Conservation (phyloP, 2,888 invertebrate genomes). For the Dynastes hyllus region DNA sequence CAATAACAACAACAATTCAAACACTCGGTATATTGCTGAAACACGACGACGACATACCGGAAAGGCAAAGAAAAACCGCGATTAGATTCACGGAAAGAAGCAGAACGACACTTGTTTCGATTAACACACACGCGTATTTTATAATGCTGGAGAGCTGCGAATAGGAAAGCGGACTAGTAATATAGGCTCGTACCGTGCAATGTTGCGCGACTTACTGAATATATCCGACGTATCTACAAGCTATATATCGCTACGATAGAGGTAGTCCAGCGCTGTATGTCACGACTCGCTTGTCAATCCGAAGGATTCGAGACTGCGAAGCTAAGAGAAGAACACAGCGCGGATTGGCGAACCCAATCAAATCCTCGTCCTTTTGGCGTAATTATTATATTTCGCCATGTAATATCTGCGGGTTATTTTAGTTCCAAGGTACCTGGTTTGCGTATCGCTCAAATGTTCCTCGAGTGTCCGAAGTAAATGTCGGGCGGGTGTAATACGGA, state of each 20-base stretch:
- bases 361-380: not conserved
- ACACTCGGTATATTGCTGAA: not conserved
- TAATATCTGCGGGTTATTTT: not conserved
- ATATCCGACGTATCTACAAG: slow-evolving; percentile 7
- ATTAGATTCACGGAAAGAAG: not conserved
- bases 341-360: not conserved
- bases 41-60: not conserved
- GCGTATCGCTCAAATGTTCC: too few species aligned
- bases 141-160: not conserved
- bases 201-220: slow-evolving; percentile 35
- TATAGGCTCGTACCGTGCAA: slow-evolving; percentile 18
- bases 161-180: slow-evolving; percentile 27
- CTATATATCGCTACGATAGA: slow-evolving; percentile 27
- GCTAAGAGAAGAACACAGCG: too few species aligned
- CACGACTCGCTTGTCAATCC: not conserved
- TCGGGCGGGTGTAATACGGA: slow-evolving; percentile 24
- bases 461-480: not conserved
- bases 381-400: too few species aligned
- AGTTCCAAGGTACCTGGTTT: too few species aligned
- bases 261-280: too few species aligned
- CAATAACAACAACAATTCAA: slow-evolving; percentile 12
- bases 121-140: too few species aligned
- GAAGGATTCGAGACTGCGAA: not conserved
- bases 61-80: not conserved
- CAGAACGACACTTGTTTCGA: too few species aligned